A percentile compares a stretch with the other conserved stretches of the same genome.
phyloP scores from a whole-genome alignment of 2,888 invertebrate genomes.

The Drosophila mettleri region DNA sequence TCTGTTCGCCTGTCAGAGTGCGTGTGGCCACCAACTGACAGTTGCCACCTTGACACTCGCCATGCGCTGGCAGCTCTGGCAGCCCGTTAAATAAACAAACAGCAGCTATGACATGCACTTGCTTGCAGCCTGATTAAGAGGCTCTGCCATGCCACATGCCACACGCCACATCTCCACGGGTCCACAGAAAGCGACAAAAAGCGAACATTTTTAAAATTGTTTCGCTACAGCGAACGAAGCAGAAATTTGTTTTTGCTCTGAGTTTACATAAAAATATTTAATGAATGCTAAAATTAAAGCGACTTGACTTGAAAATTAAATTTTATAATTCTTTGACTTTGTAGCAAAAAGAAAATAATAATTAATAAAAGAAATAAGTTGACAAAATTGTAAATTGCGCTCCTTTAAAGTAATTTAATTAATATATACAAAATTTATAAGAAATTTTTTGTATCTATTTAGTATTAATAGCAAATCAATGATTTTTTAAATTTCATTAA shows the following conservation, averaged over 20 bases:
- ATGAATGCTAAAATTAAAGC: background rate
- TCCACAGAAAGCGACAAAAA: background rate
- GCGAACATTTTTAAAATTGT: slow-evolving; percentile 2
- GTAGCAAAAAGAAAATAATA: background rate
- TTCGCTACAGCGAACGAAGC: background rate
- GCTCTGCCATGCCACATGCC: background rate
- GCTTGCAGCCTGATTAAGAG: slow-evolving; percentile 54
- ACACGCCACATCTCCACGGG: no score
- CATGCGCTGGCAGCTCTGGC: slow-evolving; percentile 54
- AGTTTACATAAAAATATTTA: background rate
- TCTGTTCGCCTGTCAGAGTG: slow-evolving; percentile 66
- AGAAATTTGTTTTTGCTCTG: background rate
- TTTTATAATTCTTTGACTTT: no score
- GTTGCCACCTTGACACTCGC: slow-evolving; percentile 72
- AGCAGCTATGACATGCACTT: slow-evolving; percentile 34
- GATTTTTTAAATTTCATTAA: no score
- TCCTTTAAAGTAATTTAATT: no score
- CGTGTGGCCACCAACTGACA: slow-evolving; percentile 72
- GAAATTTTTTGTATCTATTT: no score
- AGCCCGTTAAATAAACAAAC: slow-evolving; percentile 61
- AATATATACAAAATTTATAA: background rate
- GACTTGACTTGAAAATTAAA: background rate
- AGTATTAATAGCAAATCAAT: no score
- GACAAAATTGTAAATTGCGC: no score
- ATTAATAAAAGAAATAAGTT: background rate